These are phyloP conservation scores for Fragum sueziense DNA, from an alignment of 2,888 invertebrate genomes.

Conservation along the genomic window DNA sequence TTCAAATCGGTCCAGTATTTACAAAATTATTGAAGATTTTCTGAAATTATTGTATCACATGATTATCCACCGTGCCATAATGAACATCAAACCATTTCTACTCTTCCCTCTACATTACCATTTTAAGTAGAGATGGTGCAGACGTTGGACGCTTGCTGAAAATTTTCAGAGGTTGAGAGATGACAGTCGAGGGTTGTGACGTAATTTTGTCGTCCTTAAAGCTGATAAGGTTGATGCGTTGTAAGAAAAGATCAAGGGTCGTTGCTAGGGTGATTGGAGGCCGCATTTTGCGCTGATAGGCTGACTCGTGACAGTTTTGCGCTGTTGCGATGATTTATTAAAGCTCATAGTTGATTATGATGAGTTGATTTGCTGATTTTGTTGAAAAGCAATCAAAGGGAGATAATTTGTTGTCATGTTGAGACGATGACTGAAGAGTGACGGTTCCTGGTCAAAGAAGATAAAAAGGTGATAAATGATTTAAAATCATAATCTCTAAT, in stretches of 20 bases:
- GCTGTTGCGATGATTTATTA: constrained; percentile 48
- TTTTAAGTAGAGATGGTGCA: constrained; percentile 46
- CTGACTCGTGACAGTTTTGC: constrained; percentile 30
- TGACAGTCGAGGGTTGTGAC: constrained; percentile 24
- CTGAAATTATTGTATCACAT: no score
- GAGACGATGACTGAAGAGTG: constrained; percentile 50
- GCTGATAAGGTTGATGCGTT: constrained; percentile 45
- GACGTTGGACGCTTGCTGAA: constrained; percentile 36
- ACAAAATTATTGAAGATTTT: no score
- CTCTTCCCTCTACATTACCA: constrained; percentile 48
- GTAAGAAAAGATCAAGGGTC: constrained; percentile 46
- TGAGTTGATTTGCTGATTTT: constrained; percentile 51
- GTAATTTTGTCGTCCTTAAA: constrained; percentile 21
- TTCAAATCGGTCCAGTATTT: no score
- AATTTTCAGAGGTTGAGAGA: constrained; percentile 31
- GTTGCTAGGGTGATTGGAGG: constrained; percentile 53
- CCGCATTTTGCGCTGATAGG: constrained; percentile 47
- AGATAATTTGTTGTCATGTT: constrained; percentile 57
- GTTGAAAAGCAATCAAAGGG: constrained; percentile 50
- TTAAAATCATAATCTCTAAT: constrained; percentile 1
- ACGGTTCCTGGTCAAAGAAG: constrained; percentile 52
- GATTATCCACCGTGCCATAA: no score
- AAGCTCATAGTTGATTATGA: constrained; percentile 51
- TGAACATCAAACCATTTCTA: constrained; percentile 11
- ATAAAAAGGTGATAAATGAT: constrained; percentile 20